phyloP scores from a whole-genome alignment of 2,888 invertebrate species.

The Catocala fraxini region DNA sequence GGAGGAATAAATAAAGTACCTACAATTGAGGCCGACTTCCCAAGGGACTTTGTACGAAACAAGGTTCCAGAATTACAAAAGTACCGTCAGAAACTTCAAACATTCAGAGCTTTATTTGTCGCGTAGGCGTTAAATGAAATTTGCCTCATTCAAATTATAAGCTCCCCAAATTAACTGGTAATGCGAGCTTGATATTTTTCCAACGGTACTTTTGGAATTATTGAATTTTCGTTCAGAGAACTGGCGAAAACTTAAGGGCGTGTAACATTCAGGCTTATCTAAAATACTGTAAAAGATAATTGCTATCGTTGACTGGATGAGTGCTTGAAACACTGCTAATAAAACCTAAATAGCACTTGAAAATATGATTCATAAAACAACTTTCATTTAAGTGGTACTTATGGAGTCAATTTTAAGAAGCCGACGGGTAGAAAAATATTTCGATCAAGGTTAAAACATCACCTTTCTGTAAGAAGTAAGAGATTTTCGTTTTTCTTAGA shows the following conservation, averaged over 20 bases:
- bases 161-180: too few relatives aligned
- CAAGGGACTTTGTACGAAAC: not conserved
- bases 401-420: too few relatives aligned
- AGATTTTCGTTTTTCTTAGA: too few relatives aligned
- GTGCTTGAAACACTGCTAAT: not conserved
- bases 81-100: conserved; percentile 1
- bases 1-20: not conserved
- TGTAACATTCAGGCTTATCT: not conserved
- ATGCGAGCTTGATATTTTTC: not conserved
- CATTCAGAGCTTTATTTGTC: not conserved
- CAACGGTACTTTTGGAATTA: not conserved
- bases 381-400: too few relatives aligned
- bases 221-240: not conserved
- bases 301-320: conserved; percentile 1
- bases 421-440: too few relatives aligned
- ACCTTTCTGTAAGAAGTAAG: too few relatives aligned
- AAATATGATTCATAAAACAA: not conserved
- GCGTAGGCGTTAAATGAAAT: not conserved
- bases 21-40: not conserved
- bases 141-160: not conserved
- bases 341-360: not conserved
- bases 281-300: not conserved
- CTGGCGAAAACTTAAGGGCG: not conserved
- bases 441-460: too few relatives aligned
- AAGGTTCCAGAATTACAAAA: not conserved